phyloP scores from a whole-genome alignment of 2,113 vertebrate species.

The Vanacampus margaritifer region DNA sequence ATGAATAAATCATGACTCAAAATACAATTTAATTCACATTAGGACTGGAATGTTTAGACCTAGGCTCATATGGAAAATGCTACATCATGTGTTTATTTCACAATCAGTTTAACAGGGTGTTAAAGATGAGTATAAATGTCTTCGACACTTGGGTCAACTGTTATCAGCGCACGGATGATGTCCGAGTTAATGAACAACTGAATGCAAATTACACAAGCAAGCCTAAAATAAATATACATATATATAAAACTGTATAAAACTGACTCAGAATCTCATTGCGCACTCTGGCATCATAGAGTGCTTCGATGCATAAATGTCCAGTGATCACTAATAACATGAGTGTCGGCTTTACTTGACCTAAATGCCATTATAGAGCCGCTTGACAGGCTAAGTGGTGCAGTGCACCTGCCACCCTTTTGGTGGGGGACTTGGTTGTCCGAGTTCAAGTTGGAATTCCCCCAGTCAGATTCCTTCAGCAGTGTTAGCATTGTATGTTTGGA shows the following conservation, averaged over 20 bases:
- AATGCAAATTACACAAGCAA: constrained; percentile 4
- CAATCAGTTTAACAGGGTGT: not conserved
- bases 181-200: constrained; percentile 46
- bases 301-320: not conserved
- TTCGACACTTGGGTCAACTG: constrained; percentile 1
- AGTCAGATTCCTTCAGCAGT: constrained; percentile 1
- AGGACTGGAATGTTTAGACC: not conserved
- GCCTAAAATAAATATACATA: constrained; percentile 2
- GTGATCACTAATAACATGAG: not conserved
- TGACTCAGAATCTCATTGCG: not conserved
- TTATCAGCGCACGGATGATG: constrained; percentile 26
- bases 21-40: not conserved
- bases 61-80: not conserved
- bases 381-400: not conserved
- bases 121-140: not conserved
- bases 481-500: constrained; percentile 8
- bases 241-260: not conserved
- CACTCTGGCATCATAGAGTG: not conserved
- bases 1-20: not conserved
- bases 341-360: not conserved
- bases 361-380: not conserved
- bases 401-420: constrained; percentile 10
- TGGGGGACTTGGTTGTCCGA: too few species aligned
- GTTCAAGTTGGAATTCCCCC: not conserved
- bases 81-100: not conserved